Evolutionary conservation across 2,797 vertebrate species (phyloP).

Genomic region (Muscicapa striata): DNA sequence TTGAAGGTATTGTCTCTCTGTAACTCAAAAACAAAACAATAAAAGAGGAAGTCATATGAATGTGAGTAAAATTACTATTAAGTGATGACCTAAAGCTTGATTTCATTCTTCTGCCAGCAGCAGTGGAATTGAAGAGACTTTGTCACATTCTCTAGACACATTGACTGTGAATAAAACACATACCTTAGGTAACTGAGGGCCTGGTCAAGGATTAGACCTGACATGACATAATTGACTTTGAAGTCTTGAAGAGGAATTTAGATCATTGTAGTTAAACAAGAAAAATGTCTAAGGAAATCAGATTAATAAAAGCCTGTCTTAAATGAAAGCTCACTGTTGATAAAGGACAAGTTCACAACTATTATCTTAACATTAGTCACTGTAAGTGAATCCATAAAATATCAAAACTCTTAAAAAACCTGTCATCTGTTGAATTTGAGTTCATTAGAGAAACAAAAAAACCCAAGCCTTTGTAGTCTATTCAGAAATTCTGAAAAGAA

Average conservation of each 20-base stretch:
- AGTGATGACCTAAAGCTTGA: neutral
- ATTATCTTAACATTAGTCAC: neutral
- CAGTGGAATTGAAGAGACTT: neutral
- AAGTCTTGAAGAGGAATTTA: slow-evolving; percentile 14
- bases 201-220: slow-evolving; percentile 15
- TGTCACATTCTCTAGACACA: neutral
- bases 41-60: neutral
- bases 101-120: neutral
- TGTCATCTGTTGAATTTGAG: neutral
- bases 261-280: neutral
- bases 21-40: neutral
- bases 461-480: rapidly evolving
- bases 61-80: neutral
- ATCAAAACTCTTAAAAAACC: neutral
- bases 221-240: slow-evolving; percentile 1
- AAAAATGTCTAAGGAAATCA: neutral
- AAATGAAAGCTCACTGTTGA: neutral
- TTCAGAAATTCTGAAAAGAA: neutral
- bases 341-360: neutral
- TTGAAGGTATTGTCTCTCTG: neutral
- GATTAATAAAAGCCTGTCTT: neutral
- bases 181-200: slow-evolving; percentile 14
- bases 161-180: neutral
- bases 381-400: neutral
- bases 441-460: neutral